Evolutionary conservation across 2,797 vertebrate genomes (phyloP), one percentile per base, ranked within the genome.

Genomic region (Champsocephalus gunnari): DNA sequence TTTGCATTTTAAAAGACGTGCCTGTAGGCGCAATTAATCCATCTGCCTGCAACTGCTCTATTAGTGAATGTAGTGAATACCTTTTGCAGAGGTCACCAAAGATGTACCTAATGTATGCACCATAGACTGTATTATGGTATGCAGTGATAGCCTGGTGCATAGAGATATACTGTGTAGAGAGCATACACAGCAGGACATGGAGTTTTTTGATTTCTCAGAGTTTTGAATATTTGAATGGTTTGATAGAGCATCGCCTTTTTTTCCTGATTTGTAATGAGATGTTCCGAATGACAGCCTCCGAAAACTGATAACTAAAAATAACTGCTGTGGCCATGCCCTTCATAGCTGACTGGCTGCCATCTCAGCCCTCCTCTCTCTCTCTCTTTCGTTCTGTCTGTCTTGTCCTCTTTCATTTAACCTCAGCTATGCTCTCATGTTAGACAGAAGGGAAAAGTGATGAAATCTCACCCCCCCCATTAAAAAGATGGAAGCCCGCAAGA

Each of bases 291-390:
- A 93, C 85, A 83, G 89, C 88, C 79, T 85, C 87, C 32, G 80
- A 87, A 92, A 92, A 87, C 83, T 90, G 87, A 89, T 92, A 80
- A 89, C 90, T 92, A 88, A 88, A 92, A 91, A 89, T 92, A 91
- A 89, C 79, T 88, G 80, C 82, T 74, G 77, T 34, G 71, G 65
- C 79, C 72, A 81, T 72, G 92, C 89, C 91, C 92, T 94, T 93
- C 90, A 93, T 90, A 91, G 92, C 69, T 92, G 89, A 89, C 81
- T 93, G 90, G 68, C 73, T 79, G 59, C 75, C 74, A 66, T 84
- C 77, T 79, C 80, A 54, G n/a, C 60, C 68, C 28, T 67, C 61
- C 67, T 68, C 68, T 58, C 50, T 71, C 72, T 43, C 19, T 19
- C 54, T 56, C 55, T 67, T 49, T 71, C 62, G 66, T 73, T 77